Conservation (phyloP, 2,113 vertebrate genomes). For the Gavia stellata region DNA sequence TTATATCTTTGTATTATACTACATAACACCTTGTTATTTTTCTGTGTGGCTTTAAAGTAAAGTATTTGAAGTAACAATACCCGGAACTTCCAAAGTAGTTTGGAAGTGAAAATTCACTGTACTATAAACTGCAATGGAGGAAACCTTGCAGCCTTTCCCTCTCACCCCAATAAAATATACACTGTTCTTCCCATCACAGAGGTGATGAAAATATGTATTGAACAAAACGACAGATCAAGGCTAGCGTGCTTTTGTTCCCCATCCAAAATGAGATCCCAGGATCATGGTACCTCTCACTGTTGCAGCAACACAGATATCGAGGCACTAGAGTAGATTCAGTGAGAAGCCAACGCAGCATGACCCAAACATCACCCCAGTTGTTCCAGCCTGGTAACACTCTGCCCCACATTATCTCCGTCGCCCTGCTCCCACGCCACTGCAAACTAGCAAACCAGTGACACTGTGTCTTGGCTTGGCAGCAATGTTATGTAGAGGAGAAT, state of each 20-base stretch:
- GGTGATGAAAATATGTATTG: not conserved
- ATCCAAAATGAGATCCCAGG: not conserved
- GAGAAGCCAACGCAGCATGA: not conserved
- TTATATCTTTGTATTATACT: not conserved
- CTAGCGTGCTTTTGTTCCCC: not conserved
- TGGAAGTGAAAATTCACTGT: not conserved
- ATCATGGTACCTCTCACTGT: not conserved
- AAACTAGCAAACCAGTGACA: not conserved
- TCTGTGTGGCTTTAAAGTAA: not conserved
- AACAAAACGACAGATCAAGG: not conserved
- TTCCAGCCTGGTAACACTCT: not conserved
- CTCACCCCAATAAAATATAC: not conserved
- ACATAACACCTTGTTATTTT: not conserved
- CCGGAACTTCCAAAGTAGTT: not conserved
- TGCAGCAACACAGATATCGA: not conserved
- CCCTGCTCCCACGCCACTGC: rapidly evolving
- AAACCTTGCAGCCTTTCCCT: not conserved
- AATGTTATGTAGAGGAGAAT: not conserved
- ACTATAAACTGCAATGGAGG: not conserved
- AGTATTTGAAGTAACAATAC: not conserved
- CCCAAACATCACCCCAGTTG: not conserved
- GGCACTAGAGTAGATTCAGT: not conserved
- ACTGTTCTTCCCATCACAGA: not conserved
- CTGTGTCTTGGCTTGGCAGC: not conserved
- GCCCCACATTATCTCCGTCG: rapidly evolving